Conservation (phyloP, 1,140 invertebrate species). For the Proctacanthus coquilletti region DNA sequence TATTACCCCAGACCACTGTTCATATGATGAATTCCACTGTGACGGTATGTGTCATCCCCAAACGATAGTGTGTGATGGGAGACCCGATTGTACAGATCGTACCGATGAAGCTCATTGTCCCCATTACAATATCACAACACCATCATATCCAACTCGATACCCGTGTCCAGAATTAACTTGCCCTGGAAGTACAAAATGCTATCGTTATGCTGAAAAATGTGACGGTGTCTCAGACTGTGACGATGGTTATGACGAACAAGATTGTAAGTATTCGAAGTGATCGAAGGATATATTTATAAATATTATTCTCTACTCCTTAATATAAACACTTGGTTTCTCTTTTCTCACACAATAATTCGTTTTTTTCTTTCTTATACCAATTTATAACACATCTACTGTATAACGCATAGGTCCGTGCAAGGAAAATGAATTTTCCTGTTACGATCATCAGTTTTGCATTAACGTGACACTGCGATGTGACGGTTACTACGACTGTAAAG, state of each 20-base stretch:
- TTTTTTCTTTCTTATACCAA: not conserved
- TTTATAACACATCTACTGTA: not conserved
- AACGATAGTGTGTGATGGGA: constrained; percentile 32
- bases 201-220: constrained; percentile 30
- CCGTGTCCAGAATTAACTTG: constrained; percentile 22
- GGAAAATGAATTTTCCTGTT: constrained; percentile 45
- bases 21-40: constrained; percentile 24
- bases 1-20: constrained; percentile 31
- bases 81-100: constrained; percentile 32
- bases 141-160: constrained; percentile 7
- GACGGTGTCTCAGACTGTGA: constrained; percentile 40
- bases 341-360: no score
- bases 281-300: no score
- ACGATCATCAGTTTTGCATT: constrained; percentile 49
- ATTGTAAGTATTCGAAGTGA: constrained; percentile 35
- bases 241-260: constrained; percentile 42
- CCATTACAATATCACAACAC: not conserved
- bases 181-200: constrained; percentile 20
- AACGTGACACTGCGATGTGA: constrained; percentile 56
- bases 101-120: constrained; percentile 34
- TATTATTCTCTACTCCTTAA: no score
- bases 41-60: constrained; percentile 33
- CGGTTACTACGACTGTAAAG: constrained; percentile 75
- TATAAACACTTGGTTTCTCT: no score
- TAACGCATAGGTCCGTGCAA: constrained; percentile 26